phyloP scores from a whole-genome alignment of 2,113 vertebrate genomes.

The Psittacula cyanocephala region DNA sequence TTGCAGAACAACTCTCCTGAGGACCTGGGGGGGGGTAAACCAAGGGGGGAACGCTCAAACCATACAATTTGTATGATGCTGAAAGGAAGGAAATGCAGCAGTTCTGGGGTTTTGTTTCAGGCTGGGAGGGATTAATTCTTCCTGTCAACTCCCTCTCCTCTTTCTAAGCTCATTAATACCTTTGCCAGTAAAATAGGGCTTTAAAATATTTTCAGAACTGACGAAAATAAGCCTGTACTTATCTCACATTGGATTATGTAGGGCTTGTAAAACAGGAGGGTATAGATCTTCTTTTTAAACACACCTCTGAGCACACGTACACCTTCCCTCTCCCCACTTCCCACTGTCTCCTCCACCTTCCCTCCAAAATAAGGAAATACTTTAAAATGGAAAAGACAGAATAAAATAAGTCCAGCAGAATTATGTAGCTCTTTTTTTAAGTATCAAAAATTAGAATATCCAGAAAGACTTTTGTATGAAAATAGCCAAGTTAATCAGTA shows the following conservation, averaged over 20 bases:
- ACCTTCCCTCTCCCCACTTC: not conserved
- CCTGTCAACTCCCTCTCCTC: slow-evolving; percentile 22
- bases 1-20: slow-evolving; percentile 65
- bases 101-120: slow-evolving; percentile 46
- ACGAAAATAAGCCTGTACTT: not conserved
- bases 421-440: not conserved
- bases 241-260: not conserved
- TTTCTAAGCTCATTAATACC: slow-evolving; percentile 40
- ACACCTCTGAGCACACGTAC: not conserved
- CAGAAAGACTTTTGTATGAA: not conserved
- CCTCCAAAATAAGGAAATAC: not conserved
- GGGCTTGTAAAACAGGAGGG: not conserved
- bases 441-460: not conserved
- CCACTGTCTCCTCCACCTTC: rapidly evolving
- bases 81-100: slow-evolving; percentile 69
- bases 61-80: slow-evolving; percentile 2
- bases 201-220: not conserved
- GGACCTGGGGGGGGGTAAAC: not conserved
- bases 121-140: slow-evolving; percentile 42
- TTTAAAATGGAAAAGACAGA: not conserved
- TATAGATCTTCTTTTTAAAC: not conserved
- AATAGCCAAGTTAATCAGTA: not conserved
- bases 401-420: not conserved
- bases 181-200: not conserved
- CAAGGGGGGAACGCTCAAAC: not conserved